phyloP scores from a whole-genome alignment of 1,140 invertebrate genomes.

The Hestina assimilis region DNA sequence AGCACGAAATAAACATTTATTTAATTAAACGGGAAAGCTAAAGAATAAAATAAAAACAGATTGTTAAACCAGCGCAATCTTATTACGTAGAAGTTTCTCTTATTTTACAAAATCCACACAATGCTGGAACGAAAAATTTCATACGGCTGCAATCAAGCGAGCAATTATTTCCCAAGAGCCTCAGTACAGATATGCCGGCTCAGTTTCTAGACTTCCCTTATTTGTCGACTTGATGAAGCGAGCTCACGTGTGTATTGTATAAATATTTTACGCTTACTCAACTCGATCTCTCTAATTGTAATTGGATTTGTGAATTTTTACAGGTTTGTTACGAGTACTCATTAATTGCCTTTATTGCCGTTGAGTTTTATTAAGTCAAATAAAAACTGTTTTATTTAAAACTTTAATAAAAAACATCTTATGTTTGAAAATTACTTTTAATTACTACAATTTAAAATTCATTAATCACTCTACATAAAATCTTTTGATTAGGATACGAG shows the following conservation, averaged over 20 bases:
- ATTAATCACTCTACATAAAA: no score
- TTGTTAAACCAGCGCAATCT: conserved; percentile 11
- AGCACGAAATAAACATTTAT: not conserved
- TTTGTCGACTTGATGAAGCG: conserved; percentile 57
- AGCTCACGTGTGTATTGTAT: conserved; percentile 26
- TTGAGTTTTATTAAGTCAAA: not conserved
- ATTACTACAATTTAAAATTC: no score
- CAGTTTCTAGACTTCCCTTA: conserved; percentile 52
- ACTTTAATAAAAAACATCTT: no score
- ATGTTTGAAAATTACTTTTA: no score
- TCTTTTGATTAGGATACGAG: no score
- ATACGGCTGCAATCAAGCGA: conserved; percentile 59
- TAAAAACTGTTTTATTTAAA: no score
- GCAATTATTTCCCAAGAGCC: conserved; percentile 67
- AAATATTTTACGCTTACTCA: conserved; percentile 29
- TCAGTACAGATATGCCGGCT: conserved; percentile 58
- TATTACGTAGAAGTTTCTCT: conserved; percentile 6
- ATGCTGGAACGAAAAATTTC: conserved; percentile 51
- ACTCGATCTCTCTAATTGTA: conserved; percentile 21
- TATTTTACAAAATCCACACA: conserved; percentile 27
- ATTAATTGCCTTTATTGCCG: no score
- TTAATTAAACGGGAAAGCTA: not conserved
- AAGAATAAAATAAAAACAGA: conserved; percentile 4
- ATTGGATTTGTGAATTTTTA: conserved; percentile 24
- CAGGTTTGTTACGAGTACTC: not conserved